Evolutionary conservation across 2,113 vertebrate genomes (phyloP).

Genomic region (Varanus komodoensis): DNA sequence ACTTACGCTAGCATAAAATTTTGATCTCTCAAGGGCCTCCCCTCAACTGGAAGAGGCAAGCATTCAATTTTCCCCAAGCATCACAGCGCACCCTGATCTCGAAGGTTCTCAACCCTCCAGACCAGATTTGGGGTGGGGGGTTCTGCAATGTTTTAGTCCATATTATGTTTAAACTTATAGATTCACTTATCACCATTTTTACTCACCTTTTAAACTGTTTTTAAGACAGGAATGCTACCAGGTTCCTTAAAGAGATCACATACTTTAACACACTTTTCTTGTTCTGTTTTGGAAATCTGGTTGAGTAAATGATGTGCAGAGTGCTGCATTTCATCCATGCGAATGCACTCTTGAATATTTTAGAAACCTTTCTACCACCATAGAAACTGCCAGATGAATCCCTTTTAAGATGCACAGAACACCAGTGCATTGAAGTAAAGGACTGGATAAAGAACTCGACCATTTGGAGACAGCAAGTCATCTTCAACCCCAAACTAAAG

Average conservation of each 20-base stretch:
- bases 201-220: background rate
- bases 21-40: no score
- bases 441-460: no score
- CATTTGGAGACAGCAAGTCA: background rate
- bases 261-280: background rate
- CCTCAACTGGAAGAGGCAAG: no score
- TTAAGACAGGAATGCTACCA: fast-evolving
- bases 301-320: fast-evolving
- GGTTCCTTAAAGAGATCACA: background rate
- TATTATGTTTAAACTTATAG: background rate
- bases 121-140: no score
- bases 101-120: no score
- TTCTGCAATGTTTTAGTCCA: background rate
- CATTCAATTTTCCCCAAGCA: no score
- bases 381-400: background rate
- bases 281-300: background rate
- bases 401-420: background rate
- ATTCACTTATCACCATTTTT: no score
- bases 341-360: background rate
- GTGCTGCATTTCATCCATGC: background rate
- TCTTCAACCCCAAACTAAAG: background rate
- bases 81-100: no score
- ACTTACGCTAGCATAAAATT: no score
- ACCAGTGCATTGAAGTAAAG: no score
- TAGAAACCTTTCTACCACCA: background rate